Evolutionary conservation across 2,888 invertebrate genomes (phyloP).

Genomic region (Rhagonycha lutea): DNA sequence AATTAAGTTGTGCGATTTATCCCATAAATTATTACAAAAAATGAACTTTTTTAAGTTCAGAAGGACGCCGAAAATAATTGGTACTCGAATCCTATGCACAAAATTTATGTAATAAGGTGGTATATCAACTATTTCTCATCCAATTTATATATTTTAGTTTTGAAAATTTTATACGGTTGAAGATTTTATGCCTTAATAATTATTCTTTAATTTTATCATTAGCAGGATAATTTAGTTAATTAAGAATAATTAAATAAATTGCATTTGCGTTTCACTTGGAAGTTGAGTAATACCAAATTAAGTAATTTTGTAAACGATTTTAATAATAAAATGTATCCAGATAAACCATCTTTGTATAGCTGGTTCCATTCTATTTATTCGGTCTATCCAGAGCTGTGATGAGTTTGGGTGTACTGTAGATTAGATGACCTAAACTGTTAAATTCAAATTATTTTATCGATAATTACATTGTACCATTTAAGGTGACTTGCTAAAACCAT

Average conservation of each 20-base stretch:
- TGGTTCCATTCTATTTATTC: not conserved
- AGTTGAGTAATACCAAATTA: not conserved
- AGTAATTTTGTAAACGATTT: not conserved
- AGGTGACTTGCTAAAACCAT: not conserved
- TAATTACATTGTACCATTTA: not conserved
- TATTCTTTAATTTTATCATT: not conserved
- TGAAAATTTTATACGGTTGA: not conserved
- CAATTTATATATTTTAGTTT: not conserved
- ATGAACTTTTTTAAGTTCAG: not conserved
- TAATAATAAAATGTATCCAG: not conserved
- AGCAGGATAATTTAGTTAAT: not conserved
- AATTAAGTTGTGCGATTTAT: too few relatives aligned
- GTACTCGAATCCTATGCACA: not conserved
- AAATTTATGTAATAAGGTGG: not conserved
- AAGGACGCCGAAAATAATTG: not conserved
- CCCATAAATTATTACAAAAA: not conserved
- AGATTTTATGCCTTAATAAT: not conserved
- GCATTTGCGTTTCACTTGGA: not conserved
- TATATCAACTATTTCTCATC: not conserved
- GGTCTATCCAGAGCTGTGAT: not conserved
- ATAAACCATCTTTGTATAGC: not conserved
- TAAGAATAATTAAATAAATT: not conserved
- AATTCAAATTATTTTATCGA: not conserved
- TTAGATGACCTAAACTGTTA: not conserved
- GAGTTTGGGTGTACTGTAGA: not conserved